Conservation (phyloP, 2,888 invertebrate genomes). For the Pandemis corylana region DNA sequence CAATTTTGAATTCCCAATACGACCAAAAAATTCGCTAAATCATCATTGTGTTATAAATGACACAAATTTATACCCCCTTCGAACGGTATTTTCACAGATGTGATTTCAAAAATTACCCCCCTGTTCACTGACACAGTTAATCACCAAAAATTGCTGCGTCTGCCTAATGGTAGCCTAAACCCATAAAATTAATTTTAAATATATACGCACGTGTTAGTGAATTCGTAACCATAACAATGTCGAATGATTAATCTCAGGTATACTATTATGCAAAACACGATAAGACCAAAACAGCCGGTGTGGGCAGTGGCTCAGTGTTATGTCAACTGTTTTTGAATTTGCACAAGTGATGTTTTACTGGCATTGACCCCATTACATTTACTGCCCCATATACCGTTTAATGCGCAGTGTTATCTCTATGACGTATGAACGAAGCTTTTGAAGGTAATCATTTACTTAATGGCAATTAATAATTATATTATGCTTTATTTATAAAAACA, state of each 20-base stretch:
- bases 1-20: no score
- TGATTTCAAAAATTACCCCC: no score
- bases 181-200: neutral
- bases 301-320: neutral
- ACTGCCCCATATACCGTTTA: neutral
- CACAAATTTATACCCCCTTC: no score
- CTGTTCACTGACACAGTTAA: neutral
- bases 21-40: no score
- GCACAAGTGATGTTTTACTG: slow-evolving; percentile 17
- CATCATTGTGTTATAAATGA: no score
- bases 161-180: neutral
- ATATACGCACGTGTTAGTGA: neutral
- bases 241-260: slow-evolving; percentile 4
- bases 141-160: neutral
- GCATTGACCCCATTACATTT: slow-evolving; percentile 18
- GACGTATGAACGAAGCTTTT: neutral
- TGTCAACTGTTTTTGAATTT: slow-evolving; percentile 1
- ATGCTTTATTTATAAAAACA: no score
- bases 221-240: slow-evolving; percentile 1
- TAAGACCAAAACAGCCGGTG: slow-evolving; percentile 2
- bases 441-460: neutral
- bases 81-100: no score
- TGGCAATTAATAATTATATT: no score
- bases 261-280: slow-evolving; percentile 5
- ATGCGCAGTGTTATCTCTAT: neutral